phyloP scores from a whole-genome alignment of 2,888 invertebrate genomes.

The Crepidodera aurea region DNA sequence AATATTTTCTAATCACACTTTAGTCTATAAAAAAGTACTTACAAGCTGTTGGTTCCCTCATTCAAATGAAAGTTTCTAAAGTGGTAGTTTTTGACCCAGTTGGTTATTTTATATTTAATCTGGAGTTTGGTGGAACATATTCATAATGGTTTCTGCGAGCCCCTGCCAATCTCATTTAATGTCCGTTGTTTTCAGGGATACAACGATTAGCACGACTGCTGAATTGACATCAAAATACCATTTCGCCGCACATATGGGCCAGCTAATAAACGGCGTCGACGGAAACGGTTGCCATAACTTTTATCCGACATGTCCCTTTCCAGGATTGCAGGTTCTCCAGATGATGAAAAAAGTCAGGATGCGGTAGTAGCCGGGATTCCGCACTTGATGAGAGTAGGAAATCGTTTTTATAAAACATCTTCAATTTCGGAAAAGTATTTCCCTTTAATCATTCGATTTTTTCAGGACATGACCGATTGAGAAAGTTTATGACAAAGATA shows the following conservation, averaged over 20 bases:
- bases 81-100: too few species aligned
- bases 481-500: constrained; percentile 37
- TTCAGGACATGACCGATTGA: constrained; percentile 16
- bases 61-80: too few species aligned
- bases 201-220: constrained; percentile 69
- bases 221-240: constrained; percentile 72
- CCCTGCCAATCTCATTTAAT: constrained; percentile 10
- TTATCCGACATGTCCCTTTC: constrained; percentile 71
- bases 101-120: background rate
- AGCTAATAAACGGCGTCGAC: constrained; percentile 70
- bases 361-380: constrained; percentile 47
- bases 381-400: constrained; percentile 15
- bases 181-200: constrained; percentile 64
- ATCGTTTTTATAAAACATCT: constrained; percentile 23
- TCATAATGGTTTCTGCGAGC: constrained; percentile 6
- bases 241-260: constrained; percentile 75
- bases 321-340: constrained; percentile 68
- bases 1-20: too few species aligned
- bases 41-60: too few species aligned
- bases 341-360: constrained; percentile 70
- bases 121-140: background rate
- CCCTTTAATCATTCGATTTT: constrained; percentile 16
- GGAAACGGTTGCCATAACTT: constrained; percentile 74
- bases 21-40: too few species aligned
- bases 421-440: constrained; percentile 19